A percentile compares a stretch with the other conserved stretches of the same genome.
Conservation (phyloP, 2,113 vertebrate genomes). For the Microcebus tavaratra region DNA sequence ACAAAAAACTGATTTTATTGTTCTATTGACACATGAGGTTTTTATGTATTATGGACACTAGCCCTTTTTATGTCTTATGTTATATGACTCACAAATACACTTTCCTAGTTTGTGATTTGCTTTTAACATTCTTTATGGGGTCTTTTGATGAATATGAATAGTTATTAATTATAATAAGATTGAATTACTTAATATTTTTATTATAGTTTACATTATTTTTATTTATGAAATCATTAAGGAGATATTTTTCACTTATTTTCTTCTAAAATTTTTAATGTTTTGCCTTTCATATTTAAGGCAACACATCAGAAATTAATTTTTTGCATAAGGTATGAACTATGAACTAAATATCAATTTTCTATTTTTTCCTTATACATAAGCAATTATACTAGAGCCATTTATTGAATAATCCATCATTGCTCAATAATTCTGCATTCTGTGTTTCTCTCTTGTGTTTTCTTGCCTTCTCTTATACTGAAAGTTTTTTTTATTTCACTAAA, state of each 20-base stretch:
- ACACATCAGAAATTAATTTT: neutral
- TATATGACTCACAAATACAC: neutral
- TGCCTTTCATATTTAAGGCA: neutral
- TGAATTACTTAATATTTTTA: neutral
- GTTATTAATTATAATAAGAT: neutral
- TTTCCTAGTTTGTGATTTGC: neutral
- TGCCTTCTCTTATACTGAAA: too few relatives aligned
- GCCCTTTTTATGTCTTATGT: neutral
- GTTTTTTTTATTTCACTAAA: too few relatives aligned
- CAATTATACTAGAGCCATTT: neutral
- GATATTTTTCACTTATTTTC: neutral
- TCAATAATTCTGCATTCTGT: neutral
- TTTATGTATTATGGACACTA: neutral
- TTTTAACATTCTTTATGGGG: neutral
- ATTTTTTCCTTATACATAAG: neutral
- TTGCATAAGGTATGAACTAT: neutral
- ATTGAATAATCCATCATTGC: neutral
- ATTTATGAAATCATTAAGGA: neutral
- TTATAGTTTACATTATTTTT: neutral
- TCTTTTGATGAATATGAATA: neutral
- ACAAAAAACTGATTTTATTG: neutral
- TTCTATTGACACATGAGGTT: neutral
- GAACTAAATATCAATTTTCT: neutral
- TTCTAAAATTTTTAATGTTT: neutral
- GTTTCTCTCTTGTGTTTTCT: too few relatives aligned